Evolutionary conservation across 2,113 vertebrate genomes (phyloP), one percentile per base, ranked within the genome.

Genomic region (Psephotus haematonotus): DNA sequence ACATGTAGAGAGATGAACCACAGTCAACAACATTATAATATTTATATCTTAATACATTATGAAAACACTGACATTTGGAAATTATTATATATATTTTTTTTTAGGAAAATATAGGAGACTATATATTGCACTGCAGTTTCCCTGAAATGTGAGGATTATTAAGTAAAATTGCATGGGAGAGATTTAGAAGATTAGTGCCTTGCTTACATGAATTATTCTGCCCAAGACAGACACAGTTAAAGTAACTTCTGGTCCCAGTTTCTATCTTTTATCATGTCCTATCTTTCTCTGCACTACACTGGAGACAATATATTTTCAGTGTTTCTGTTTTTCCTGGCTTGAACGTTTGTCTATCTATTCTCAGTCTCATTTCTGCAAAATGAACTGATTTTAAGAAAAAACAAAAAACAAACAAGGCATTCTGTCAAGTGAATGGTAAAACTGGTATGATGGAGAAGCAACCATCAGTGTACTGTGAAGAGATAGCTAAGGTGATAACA

Each of bases 381-480:
- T 64, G 55, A 79, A 47, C 8, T 29, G 8, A 31, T 82, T 79
- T 78, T 55, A 71, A 82, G 63, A 4, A 50, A 23, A 46, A 50
- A 5, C 2, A 3, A 28, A 55, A 27, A 12, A 2, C 0, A 4
- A 46, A n/a, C 8, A 49, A 11, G 41, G 1, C 10, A 16, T n/a
- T 62, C 44, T 69, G 27, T 65, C 44, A 76, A 85, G 18, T 31
- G 44, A 80, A 18, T 39, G 29, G 24, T 57, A 64, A 79, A 85
- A 60, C 10, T 33, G 37, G 50, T 71, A 55, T 1, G 17, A 57
- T 8, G 14, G 39, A 87, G 33, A 17, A 72, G 18, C 47, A 75
- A 70, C 1, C 7, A 50, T 11, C 53, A 49, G 17, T 7, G 24
- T 41, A 17, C 9, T 49, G 22, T 29, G 17, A 25, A 77, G 50